Evolutionary conservation across 2,797 vertebrate genomes (phyloP).

Genomic region (Microctenopoma steveboyesi): DNA sequence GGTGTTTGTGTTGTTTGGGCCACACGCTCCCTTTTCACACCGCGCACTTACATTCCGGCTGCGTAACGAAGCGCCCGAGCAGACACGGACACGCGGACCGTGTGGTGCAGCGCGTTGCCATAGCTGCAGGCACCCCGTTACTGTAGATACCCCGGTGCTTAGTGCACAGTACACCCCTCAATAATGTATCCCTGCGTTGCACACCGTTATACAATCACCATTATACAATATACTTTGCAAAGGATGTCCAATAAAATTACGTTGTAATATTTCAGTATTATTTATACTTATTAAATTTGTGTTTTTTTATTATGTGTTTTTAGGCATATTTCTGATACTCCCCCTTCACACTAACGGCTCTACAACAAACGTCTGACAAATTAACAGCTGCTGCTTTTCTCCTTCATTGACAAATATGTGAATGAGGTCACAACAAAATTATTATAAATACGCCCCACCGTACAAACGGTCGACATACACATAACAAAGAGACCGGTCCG

Average conservation of each 20-base stretch:
- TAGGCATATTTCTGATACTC: neutral
- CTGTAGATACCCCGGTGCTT: constrained; percentile 53
- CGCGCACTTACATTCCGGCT: constrained; percentile 49
- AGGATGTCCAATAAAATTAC: too few species aligned
- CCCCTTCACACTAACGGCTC: neutral
- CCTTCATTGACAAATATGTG: constrained; percentile 21
- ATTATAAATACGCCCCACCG: constrained; percentile 31
- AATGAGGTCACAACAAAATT: constrained; percentile 19
- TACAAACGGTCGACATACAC: constrained; percentile 34
- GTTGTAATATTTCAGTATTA: neutral
- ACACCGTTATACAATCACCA: too few species aligned
- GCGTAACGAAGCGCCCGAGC: constrained; percentile 44
- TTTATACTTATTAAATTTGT: neutral
- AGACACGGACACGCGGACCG: constrained; percentile 16
- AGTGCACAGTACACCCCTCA: constrained; percentile 22
- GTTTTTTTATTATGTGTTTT: neutral
- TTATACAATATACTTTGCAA: too few species aligned
- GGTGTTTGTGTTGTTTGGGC: constrained; percentile 33
- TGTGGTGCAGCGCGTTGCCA: constrained; percentile 67
- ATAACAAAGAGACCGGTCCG: constrained; percentile 81
- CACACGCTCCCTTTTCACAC: constrained; percentile 23
- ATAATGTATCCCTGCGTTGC: neutral
- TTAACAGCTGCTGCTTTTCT: neutral
- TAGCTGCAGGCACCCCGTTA: constrained; percentile 64
- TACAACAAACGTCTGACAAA: neutral